These are phyloP conservation scores for Hestina assimilis DNA, from an alignment of 1,140 invertebrate species.

Conservation along the genomic window DNA sequence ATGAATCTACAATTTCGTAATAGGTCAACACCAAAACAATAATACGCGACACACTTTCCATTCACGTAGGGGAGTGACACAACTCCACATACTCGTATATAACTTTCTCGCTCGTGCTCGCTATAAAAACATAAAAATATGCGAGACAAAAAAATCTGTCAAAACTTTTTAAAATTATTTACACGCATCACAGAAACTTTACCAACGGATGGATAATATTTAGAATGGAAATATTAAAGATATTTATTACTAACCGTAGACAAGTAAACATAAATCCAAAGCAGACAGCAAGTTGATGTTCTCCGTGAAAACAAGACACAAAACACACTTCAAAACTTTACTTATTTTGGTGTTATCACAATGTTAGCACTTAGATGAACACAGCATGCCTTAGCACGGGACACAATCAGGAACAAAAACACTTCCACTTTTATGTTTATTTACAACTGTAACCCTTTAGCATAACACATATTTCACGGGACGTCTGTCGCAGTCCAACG, in stretches of 20 bases:
- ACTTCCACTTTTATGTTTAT: conserved; percentile 61
- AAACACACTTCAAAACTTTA: conserved; percentile 65
- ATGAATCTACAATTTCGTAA: conserved; percentile 60
- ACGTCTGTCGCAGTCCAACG: conserved; percentile 65
- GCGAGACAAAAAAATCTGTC: conserved; percentile 49
- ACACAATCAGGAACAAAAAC: conserved; percentile 39
- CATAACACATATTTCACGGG: conserved; percentile 49
- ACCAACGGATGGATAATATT: conserved; percentile 3
- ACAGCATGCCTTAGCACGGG: conserved; percentile 50
- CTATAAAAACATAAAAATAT: conserved; percentile 33
- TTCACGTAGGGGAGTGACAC: conserved; percentile 51
- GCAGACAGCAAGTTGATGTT: conserved; percentile 52
- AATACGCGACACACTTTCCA: conserved; percentile 68
- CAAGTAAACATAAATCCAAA: conserved; percentile 73
- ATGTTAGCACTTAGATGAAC: conserved; percentile 46
- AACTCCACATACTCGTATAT: conserved; percentile 37
- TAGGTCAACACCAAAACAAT: conserved; percentile 68
- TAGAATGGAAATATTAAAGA: conserved; percentile 1
- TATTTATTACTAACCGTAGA: conserved; percentile 51
- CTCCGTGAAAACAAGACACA: conserved; percentile 68
- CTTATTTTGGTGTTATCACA: conserved; percentile 43
- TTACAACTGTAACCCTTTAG: conserved; percentile 51
- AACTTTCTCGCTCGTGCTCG: conserved; percentile 46
- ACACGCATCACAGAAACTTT: conserved; percentile 38
- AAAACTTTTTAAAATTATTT: conserved; percentile 71